Evolutionary conservation across 2,113 vertebrate species (phyloP), one percentile per base, ranked within the genome.

Genomic region (Cebus imitator): DNA sequence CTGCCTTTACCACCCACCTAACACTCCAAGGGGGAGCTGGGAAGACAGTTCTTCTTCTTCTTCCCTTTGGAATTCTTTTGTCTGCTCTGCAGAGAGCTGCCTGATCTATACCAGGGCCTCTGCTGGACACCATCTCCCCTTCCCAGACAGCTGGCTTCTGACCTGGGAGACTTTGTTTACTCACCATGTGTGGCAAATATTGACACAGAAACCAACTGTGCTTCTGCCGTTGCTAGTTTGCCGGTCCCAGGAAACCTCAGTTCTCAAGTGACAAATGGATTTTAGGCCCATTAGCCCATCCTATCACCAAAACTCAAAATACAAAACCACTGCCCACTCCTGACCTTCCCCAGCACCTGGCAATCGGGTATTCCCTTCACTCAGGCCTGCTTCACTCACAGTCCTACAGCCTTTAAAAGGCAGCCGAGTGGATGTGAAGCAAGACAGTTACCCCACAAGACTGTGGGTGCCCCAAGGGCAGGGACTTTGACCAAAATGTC

Each of bases 161-260:
- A 95, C 55, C 90, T 14, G 48, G 40, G 93, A 79, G 68, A 8
- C 37, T 78, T 30, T 85, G 70, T 90, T 96, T 87, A 89, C 61
- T 91, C 57, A 85, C 50, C 23, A 5, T 1, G 10, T 76, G 75
- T 70, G 70, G 80, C 89, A 97, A 97, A 96, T 93, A 96, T 58
- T 93, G 83, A 97, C 70, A 80, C 20, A 30, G 83, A 94, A 92
- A 91, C 73, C 75, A 72, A 57, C 89, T 40, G 52, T 43, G 61
- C 45, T 52, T 68, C 88, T 66, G 93, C 5, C 4, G 79, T 91
- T 92, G 92, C 92, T 94, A 66, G 80, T 48, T 80, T 94, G 84
- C 84, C 40, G 37, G 95, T 96, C 97, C 95, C 95, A 87, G 94
- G 95, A 97, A 92, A 91, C 73, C 81, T 95, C 0, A 0, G 75